Conservation (phyloP, 2,888 invertebrate genomes). For the Sinopyrophorus schimmeli region DNA sequence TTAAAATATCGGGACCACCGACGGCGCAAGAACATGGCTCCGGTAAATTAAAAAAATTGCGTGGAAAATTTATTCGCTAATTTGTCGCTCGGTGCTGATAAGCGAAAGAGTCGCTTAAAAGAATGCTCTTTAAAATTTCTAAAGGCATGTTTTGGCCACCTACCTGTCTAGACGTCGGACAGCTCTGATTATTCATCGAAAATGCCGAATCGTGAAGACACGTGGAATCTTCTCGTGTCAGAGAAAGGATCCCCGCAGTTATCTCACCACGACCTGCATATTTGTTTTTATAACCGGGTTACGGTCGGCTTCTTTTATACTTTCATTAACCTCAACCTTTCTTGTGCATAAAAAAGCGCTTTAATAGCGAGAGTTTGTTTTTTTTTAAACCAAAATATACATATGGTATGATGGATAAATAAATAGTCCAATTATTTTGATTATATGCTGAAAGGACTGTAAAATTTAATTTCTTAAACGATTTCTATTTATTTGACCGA, state of each 20-base stretch:
- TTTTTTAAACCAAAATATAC: no score
- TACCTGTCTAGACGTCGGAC: conserved; percentile 31
- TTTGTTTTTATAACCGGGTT: conserved; percentile 10
- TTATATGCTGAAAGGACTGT: no score
- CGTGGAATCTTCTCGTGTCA: conserved; percentile 13
- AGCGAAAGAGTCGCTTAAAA: conserved; percentile 16
- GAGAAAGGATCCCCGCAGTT: conserved; percentile 18
- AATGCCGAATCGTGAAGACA: conserved; percentile 13
- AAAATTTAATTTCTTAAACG: no score
- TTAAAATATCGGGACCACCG: no score
- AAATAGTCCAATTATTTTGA: no score
- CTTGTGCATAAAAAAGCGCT: no score
- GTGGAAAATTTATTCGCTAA: conserved; percentile 10
- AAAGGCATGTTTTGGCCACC: conserved; percentile 26
- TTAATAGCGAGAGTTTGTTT: no score
- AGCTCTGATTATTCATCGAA: conserved; percentile 26
- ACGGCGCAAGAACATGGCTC: no score
- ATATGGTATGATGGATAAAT: no score
- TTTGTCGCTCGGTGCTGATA: conserved; percentile 6
- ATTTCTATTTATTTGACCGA: no score
- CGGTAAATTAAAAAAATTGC: no score
- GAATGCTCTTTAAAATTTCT: conserved; percentile 15
- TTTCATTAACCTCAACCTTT: conserved; percentile 3
- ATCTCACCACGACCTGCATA: conserved; percentile 5
- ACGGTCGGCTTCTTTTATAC: background rate